Percentiles rank a stretch among this genome's conserved stretches.
These are phyloP conservation scores for Melospiza melodia DNA, from an alignment of 2,113 vertebrate species.

Conservation along the genomic window DNA sequence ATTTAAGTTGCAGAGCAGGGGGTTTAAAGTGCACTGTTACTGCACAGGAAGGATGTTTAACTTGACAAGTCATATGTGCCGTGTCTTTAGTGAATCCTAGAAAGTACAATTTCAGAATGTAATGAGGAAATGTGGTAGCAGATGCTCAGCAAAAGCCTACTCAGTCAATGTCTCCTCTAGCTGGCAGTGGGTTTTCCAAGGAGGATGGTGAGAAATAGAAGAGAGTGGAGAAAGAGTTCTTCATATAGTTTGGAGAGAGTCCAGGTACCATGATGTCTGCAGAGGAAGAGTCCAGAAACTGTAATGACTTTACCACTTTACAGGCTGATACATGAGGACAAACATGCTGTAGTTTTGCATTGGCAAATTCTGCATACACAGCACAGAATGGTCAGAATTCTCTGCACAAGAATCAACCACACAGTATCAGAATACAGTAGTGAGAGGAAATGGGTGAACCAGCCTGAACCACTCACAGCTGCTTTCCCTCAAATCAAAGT, in stretches of 20 bases:
- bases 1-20: constrained; percentile 24
- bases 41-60: constrained; percentile 55
- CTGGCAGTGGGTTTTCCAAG: constrained; percentile 30
- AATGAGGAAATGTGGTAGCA: constrained; percentile 39
- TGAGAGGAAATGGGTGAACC: neutral
- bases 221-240: neutral
- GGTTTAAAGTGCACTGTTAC: constrained; percentile 10
- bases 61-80: constrained; percentile 49
- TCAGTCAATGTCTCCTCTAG: constrained; percentile 3
- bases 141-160: constrained; percentile 39
- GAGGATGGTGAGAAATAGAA: constrained; percentile 20
- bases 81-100: constrained; percentile 21
- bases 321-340: neutral
- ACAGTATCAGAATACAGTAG: neutral
- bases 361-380: neutral
- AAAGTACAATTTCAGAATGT: constrained; percentile 37
- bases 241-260: neutral
- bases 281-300: constrained; percentile 5
- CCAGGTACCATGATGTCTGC: neutral
- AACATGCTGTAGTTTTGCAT: neutral
- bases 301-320: neutral
- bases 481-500: neutral
- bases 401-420: neutral
- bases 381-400: neutral
- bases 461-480: neutral